Base-by-base conservation (phyloP, 2,797 vertebrate genomes). In the Silurus lanzhouensis region DNA sequence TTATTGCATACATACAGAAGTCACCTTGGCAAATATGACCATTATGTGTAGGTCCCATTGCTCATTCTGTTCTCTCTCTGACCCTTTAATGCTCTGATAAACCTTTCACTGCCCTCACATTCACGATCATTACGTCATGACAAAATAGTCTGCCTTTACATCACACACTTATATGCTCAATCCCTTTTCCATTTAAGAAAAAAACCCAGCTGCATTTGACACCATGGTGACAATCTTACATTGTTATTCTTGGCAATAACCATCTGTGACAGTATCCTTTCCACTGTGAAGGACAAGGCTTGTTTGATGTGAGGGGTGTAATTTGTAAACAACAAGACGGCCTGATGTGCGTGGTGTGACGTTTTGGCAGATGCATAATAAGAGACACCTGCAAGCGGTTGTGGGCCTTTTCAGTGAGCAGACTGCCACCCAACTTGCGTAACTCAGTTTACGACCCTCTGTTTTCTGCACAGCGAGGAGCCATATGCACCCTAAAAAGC, bases 331-430 rank as follows among this genome's bases (percentile, higher is more conserved):
- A 83, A 82, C 61, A 81, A 74, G 78, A 81, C 74, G 57, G 70
- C 64, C 3, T 87, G 78, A 66, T 89, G 76, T 89, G 63, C 63
- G 57, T 74, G 55, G 81, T 52, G 31, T 66, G 38, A 63, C 78
- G 57, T 88, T 87, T 83, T 88, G 86, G 60, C 84, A 88, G 84
- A 83, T 85, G 58, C 83, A 93, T 90, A 94, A 93, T 91, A 82
- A 81, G 66, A 89, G 85, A 89, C 93, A 95, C 92, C 85, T 88
- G 92, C 88, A 76, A 86, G 82, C 5, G 61, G 87, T 83, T 89
- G 86, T 90, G 85, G 86, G 84, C 44, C 88, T 79, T 85, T 93
- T 92, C 89, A 89, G 63, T 83, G 48, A 55, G 55, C 61, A 19
- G 61, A 38, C 55, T 68, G 57, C 68, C 57, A 48, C 82, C 66